Percentiles rank a stretch among this genome's conserved stretches.
Conservation (phyloP, 2,888 invertebrate genomes). For the Fragum whitleyi region DNA sequence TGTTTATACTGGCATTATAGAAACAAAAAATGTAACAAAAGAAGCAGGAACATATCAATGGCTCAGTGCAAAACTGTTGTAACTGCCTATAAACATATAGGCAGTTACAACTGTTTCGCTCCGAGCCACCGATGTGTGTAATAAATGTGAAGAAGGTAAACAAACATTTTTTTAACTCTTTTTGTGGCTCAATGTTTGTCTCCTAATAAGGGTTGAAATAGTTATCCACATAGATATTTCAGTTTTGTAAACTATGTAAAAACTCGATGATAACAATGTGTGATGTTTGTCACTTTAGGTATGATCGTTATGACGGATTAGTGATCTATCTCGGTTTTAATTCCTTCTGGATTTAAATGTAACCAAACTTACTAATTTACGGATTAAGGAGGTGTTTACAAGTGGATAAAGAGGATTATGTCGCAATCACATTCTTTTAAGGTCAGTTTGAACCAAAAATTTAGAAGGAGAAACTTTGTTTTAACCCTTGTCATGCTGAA, state of each 20-base stretch:
- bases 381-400: neutral
- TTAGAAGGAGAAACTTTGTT: too few species aligned
- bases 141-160: too few species aligned
- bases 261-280: neutral
- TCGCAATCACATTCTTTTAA: neutral
- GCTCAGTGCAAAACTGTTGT: too few species aligned
- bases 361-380: neutral
- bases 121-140: too few species aligned
- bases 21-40: too few species aligned
- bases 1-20: too few species aligned
- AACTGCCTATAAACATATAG: too few species aligned
- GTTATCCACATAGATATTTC: neutral
- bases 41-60: too few species aligned
- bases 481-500: too few species aligned
- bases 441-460: neutral
- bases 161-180: too few species aligned
- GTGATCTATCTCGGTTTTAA: neutral
- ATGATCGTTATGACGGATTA: neutral
- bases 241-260: constrained; percentile 1
- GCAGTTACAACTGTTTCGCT: too few species aligned
- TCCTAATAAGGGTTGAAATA: neutral
- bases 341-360: neutral
- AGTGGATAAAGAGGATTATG: neutral
- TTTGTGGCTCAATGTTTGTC: too few species aligned
- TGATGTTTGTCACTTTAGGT: constrained; percentile 4